These are phyloP conservation scores for Synanthedon formicaeformis DNA, from an alignment of 2,888 invertebrate genomes.

Conservation along the genomic window DNA sequence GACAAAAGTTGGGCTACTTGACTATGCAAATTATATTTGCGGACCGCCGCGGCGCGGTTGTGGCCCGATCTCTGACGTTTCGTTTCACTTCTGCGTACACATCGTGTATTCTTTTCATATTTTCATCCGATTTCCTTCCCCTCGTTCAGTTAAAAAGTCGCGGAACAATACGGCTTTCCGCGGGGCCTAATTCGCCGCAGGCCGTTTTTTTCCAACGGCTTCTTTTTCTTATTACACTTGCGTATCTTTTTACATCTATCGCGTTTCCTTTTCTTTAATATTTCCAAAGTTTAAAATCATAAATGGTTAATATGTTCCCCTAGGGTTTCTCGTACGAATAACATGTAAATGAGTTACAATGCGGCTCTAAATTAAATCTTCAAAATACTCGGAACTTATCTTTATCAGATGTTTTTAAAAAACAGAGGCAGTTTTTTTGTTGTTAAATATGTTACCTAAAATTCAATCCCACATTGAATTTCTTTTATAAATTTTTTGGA, in stretches of 20 bases:
- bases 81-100: constrained; percentile 65
- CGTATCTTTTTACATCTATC: constrained; percentile 57
- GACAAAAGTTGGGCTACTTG: constrained; percentile 69
- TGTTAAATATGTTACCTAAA: too few relatives aligned
- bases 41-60: constrained; percentile 52
- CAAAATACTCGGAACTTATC: background rate
- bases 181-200: constrained; percentile 63
- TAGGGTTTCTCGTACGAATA: constrained; percentile 64
- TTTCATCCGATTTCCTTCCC: constrained; percentile 70
- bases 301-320: constrained; percentile 68
- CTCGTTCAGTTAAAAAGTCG: constrained; percentile 62
- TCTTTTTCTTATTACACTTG: constrained; percentile 56
- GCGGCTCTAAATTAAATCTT: constrained; percentile 52
- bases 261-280: constrained; percentile 68
- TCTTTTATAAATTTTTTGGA: too few relatives aligned
- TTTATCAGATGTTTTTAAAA: too few relatives aligned
- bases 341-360: constrained; percentile 65
- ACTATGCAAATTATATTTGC: constrained; percentile 73
- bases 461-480: too few relatives aligned
- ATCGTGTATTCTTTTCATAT: constrained; percentile 70
- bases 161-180: constrained; percentile 65
- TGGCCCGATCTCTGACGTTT: constrained; percentile 64
- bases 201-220: constrained; percentile 62
- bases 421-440: too few relatives aligned
- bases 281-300: constrained; percentile 61